phyloP scores from a whole-genome alignment of 1,140 invertebrate species.

The Probaryconus sp. region DNA sequence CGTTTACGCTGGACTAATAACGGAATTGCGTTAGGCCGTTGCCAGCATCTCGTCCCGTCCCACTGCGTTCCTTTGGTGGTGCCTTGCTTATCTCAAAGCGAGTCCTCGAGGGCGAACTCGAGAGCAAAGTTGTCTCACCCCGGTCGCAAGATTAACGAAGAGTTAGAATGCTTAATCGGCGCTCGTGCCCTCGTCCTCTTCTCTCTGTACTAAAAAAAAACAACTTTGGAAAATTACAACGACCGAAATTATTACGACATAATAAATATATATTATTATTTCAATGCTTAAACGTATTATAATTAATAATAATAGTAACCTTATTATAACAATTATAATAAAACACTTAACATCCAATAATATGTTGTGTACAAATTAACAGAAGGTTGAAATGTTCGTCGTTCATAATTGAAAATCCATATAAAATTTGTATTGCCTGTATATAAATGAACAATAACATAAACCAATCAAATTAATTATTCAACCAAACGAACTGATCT shows the following conservation, averaged over 20 bases:
- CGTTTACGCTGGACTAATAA: conserved; percentile 2
- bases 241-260: no score
- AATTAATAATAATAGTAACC: no score
- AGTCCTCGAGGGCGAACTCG: conserved; percentile 53
- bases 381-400: background rate
- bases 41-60: no score
- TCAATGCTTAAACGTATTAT: no score
- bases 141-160: conserved; percentile 70
- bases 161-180: conserved; percentile 63
- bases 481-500: conserved; percentile 17
- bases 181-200: conserved; percentile 37
- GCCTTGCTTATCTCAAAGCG: conserved; percentile 69
- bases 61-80: conserved; percentile 66
- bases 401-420: background rate
- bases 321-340: no score
- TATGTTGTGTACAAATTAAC: no score
- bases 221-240: no score
- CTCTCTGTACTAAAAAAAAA: no score
- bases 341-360: no score
- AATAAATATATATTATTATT: no score
- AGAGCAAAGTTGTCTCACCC: conserved; percentile 63
- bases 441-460: conserved; percentile 25
- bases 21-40: conserved; percentile 34
- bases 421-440: background rate
- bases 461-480: conserved; percentile 29